phyloP scores from a whole-genome alignment of 2,797 vertebrate species.

The Siniperca obscura region DNA sequence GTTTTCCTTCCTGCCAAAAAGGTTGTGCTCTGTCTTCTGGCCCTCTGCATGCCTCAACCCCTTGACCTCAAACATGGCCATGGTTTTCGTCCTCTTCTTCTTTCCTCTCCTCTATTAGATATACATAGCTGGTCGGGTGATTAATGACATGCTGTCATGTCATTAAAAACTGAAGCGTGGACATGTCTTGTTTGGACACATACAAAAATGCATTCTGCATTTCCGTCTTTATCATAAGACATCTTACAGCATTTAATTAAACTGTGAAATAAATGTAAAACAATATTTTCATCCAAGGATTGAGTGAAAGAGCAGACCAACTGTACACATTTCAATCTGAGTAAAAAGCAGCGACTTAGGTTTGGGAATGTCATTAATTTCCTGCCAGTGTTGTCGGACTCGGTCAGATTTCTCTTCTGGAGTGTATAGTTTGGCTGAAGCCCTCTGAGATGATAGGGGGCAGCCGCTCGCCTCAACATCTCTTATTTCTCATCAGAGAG shows the following conservation, averaged over 20 bases:
- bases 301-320: slow-evolving; percentile 26
- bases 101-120: not conserved
- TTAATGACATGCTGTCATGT: not conserved
- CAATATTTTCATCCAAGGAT: slow-evolving; percentile 8
- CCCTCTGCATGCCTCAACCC: slow-evolving; percentile 32
- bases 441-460: slow-evolving; percentile 57
- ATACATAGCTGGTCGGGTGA: not conserved
- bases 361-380: slow-evolving; percentile 72
- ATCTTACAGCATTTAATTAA: slow-evolving; percentile 12
- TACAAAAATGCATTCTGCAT: not conserved
- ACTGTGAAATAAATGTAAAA: slow-evolving; percentile 33
- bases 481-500: slow-evolving; percentile 54
- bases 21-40: slow-evolving; percentile 55
- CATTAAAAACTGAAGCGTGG: not conserved
- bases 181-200: not conserved
- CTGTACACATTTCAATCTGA: slow-evolving; percentile 37
- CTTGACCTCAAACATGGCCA: slow-evolving; percentile 40
- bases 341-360: slow-evolving; percentile 38
- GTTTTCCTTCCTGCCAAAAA: slow-evolving; percentile 45
- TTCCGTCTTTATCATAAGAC: not conserved
- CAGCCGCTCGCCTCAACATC: slow-evolving; percentile 40
- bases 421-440: slow-evolving; percentile 69
- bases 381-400: slow-evolving; percentile 56
- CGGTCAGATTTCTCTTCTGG: slow-evolving; percentile 53
- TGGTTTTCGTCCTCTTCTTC: slow-evolving; percentile 24